A percentile compares a stretch with the other conserved stretches of the same genome.
Conservation (phyloP, 2,888 invertebrate genomes). For the Axea sp. region DNA sequence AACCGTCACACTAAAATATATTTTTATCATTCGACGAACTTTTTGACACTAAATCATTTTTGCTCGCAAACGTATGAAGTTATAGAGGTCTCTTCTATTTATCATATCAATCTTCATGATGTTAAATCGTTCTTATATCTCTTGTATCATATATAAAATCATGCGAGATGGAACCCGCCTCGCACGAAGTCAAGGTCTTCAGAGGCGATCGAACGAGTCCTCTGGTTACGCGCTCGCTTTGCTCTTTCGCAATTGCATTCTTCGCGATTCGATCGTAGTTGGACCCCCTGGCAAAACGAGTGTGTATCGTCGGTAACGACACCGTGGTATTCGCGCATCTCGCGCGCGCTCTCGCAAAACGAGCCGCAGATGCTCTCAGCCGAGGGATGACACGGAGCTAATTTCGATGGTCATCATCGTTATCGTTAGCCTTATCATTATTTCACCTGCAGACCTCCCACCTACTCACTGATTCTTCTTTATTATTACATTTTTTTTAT, state of each 20-base stretch:
- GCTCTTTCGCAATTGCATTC: slow-evolving; percentile 56
- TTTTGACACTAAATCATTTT: neutral
- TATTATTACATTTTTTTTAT: slow-evolving; percentile 8
- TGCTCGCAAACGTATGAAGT: slow-evolving; percentile 21
- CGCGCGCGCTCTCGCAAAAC: slow-evolving; percentile 53
- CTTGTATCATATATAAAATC: slow-evolving; percentile 53
- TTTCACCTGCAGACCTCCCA: slow-evolving; percentile 61
- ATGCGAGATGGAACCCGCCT: slow-evolving; percentile 57
- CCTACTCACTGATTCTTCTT: slow-evolving; percentile 27
- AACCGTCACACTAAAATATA: no score
- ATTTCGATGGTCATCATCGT: slow-evolving; percentile 62
- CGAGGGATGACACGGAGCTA: slow-evolving; percentile 55
- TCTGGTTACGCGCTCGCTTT: slow-evolving; percentile 49
- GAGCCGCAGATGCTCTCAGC: slow-evolving; percentile 41
- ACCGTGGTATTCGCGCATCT: slow-evolving; percentile 49
- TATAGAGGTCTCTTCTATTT: slow-evolving; percentile 34
- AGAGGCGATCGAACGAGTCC: slow-evolving; percentile 59
- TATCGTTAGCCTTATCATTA: slow-evolving; percentile 60
- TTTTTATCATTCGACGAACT: neutral
- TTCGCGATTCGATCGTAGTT: slow-evolving; percentile 58
- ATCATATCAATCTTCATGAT: slow-evolving; percentile 58
- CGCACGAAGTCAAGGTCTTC: slow-evolving; percentile 57
- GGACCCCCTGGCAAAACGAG: slow-evolving; percentile 58
- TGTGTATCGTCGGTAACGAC: slow-evolving; percentile 53
- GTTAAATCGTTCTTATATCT: slow-evolving; percentile 61